Base-by-base conservation (phyloP, 2,888 invertebrate genomes). In the Steromphala cineraria region DNA sequence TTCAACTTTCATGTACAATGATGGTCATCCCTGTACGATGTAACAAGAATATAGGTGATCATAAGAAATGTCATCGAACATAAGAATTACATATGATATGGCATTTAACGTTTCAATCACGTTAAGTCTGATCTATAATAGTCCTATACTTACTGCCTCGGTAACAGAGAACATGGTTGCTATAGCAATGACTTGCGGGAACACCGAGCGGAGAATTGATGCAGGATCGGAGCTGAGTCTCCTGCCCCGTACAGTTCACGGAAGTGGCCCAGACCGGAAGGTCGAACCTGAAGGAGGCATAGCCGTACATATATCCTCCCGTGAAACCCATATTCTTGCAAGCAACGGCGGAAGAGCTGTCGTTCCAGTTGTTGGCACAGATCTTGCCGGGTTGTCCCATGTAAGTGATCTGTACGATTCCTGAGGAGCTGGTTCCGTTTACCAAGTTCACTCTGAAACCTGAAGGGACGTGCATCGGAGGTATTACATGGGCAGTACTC, bases 291-390 rank as follows among this genome's bases (percentile, higher is more conserved):
- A 53, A 21, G 40, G 36, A 19, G 53, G 53, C 21, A 55, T 55
- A 84, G 31, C 85, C 86, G 76, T 85, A 86, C 0, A 87, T 86
- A 15, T 88, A 82, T 1, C 89, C 89, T 36, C 87, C 89, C 10
- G 86, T 86, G 75, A 85, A 90, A 53, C 84, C 85, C 56, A 89
- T 74, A 67, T 88, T 86, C n/a, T 87, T 83, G 85, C 89, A 90
- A 28, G 89, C 84, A 0, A 96, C 96, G 86, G 95, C 94, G 0
- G 96, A 96, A 87, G 96, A 95, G 24, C 93, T 94, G 82, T 96
- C 92, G n/a, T 95, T 95, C 90, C 96, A 96, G 86, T 95, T 95
- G 86, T 96, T 96, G 89, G 96, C 96, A 91, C 96, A 96, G 5
- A 96, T 95, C 95, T 90, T 95, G 74, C 89, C 89, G 15, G 85